A percentile compares a stretch with the other conserved stretches of the same genome.
These are phyloP conservation scores for Caenorhabditis elegans DNA, from an alignment of 1,140 invertebrate species.

Conservation along the genomic window DNA sequence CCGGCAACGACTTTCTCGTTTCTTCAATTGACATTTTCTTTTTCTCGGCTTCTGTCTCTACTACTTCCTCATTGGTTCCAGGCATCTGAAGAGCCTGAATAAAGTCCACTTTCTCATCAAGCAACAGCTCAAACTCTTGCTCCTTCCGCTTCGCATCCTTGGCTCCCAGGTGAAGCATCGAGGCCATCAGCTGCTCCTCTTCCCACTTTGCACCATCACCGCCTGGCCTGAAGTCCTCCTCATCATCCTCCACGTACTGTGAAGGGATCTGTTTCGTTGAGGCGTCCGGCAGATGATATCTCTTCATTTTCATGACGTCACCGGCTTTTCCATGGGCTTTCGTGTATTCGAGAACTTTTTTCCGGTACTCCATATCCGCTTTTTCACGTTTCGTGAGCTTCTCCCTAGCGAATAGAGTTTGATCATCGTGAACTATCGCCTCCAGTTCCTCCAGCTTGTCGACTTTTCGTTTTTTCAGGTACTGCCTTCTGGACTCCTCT, in stretches of 20 bases:
- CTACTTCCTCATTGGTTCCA: slow-evolving; percentile 73
- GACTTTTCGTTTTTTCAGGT: slow-evolving; percentile 89
- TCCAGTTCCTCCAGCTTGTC: slow-evolving; percentile 95
- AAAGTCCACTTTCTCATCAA: slow-evolving; percentile 93
- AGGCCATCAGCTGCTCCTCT: slow-evolving; percentile 91
- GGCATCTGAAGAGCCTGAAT: slow-evolving; percentile 87
- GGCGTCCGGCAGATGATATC: slow-evolving; percentile 64
- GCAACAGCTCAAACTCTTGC: slow-evolving; percentile 86
- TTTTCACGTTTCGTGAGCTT: slow-evolving; percentile 84
- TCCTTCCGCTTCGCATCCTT: slow-evolving; percentile 75
- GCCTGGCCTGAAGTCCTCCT: slow-evolving; percentile 83
- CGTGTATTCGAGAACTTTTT: slow-evolving; percentile 83
- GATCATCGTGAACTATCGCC: slow-evolving; percentile 90
- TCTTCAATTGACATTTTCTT: slow-evolving; percentile 85
- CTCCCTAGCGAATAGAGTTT: slow-evolving; percentile 86
- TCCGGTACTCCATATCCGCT: slow-evolving; percentile 83
- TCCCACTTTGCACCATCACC: slow-evolving; percentile 94
- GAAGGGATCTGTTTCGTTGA: slow-evolving; percentile 43
- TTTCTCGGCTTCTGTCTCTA: slow-evolving; percentile 74
- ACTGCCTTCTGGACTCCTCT: slow-evolving; percentile 86
- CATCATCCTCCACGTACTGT: slow-evolving; percentile 77
- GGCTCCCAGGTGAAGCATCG: slow-evolving; percentile 87
- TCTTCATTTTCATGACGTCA: slow-evolving; percentile 84
- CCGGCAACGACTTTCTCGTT: slow-evolving; percentile 87
- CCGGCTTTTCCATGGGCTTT: slow-evolving; percentile 91